Percentiles rank a stretch among this genome's conserved stretches.
Evolutionary conservation across 2,797 vertebrate genomes (phyloP).

Genomic region (Echiichthys vipera): DNA sequence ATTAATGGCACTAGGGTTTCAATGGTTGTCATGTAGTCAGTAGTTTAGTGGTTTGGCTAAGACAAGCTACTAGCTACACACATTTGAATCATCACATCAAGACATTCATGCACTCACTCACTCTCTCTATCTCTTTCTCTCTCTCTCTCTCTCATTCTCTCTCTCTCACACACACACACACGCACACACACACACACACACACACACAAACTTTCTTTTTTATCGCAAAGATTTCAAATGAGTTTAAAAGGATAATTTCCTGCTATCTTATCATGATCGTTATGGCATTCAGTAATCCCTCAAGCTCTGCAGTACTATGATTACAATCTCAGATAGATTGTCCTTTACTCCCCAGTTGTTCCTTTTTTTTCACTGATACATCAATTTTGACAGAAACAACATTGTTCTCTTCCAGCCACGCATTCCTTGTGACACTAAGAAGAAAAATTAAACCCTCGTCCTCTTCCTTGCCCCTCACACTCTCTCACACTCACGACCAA

Average conservation of each 20-base stretch:
- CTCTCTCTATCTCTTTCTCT: no score
- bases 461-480: conserved; percentile 30
- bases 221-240: conserved; percentile 36
- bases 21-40: conserved; percentile 42
- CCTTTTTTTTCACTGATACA: conserved; percentile 22
- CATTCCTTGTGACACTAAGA: conserved; percentile 46
- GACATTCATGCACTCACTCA: background rate
- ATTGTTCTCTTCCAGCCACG: conserved; percentile 49
- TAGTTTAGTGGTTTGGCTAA: conserved; percentile 35
- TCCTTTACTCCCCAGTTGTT: conserved; percentile 50
- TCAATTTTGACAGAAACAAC: conserved; percentile 54
- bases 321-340: conserved; percentile 56
- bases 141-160: no score
- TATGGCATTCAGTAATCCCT: conserved; percentile 51
- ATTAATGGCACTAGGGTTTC: conserved; percentile 55
- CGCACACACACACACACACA: background rate
- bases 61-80: conserved; percentile 7
- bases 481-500: conserved; percentile 24
- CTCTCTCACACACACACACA: background rate
- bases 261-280: conserved; percentile 56
- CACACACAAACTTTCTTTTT: conserved; percentile 7
- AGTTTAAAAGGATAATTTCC: conserved; percentile 53
- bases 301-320: conserved; percentile 49
- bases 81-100: background rate
- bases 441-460: conserved; percentile 63